Evolutionary conservation across 2,113 vertebrate genomes (phyloP).

Genomic region (Glaucomys volans): DNA sequence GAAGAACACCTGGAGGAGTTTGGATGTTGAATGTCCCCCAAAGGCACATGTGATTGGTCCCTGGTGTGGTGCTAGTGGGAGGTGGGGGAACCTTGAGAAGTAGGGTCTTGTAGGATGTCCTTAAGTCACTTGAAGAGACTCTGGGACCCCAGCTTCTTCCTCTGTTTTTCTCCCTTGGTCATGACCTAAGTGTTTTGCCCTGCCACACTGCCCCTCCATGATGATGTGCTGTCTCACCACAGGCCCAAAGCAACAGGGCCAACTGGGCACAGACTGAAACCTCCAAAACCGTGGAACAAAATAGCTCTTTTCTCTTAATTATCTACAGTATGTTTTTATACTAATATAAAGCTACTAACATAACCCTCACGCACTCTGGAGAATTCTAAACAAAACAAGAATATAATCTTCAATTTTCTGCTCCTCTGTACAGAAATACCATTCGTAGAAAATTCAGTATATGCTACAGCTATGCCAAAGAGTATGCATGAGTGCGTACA

Average conservation of each 20-base stretch:
- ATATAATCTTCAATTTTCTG: background rate
- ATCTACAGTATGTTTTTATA: background rate
- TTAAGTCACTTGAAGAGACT: background rate
- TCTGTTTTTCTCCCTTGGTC: background rate
- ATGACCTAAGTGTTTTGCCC: background rate
- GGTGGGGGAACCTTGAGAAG: background rate
- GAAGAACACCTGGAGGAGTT: background rate
- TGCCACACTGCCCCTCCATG: no score
- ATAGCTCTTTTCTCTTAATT: background rate
- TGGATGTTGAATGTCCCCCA: background rate
- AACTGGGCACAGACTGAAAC: background rate
- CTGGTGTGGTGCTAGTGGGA: background rate
- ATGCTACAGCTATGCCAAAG: background rate
- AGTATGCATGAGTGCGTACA: background rate
- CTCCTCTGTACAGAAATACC: background rate
- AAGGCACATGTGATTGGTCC: background rate
- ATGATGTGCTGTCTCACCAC: background rate
- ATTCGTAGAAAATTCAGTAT: background rate
- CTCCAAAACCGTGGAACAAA: background rate
- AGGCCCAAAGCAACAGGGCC: background rate
- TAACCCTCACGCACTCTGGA: background rate
- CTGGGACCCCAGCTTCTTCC: background rate
- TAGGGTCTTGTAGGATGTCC: background rate
- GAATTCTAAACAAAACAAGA: conserved; percentile 30
- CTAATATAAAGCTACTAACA: background rate